Evolutionary conservation across 2,797 vertebrate genomes (phyloP).

Genomic region (Cephalopachus bancanus): DNA sequence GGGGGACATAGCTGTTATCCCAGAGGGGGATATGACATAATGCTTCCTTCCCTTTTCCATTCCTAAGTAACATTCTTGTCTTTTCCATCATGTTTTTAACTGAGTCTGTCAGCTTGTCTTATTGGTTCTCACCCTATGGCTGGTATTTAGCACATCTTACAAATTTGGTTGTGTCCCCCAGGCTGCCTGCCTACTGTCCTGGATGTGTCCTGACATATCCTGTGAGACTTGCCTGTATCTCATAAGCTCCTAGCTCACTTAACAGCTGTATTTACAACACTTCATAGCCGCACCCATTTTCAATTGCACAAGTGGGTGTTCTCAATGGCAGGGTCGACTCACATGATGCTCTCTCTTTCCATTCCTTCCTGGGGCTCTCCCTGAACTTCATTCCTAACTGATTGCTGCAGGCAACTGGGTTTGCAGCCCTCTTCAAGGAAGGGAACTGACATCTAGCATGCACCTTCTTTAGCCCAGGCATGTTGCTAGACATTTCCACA

Average conservation of each 20-base stretch:
- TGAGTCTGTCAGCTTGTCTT: not conserved
- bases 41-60: not conserved
- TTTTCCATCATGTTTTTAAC: not conserved
- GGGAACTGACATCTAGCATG: not conserved
- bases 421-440: not conserved
- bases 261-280: not conserved
- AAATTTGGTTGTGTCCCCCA: not conserved
- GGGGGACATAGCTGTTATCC: not conserved
- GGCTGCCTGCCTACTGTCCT: not conserved
- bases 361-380: not conserved
- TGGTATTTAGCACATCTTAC: not conserved
- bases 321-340: not conserved
- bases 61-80: not conserved
- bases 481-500: conserved; percentile 40
- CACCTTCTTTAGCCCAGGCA: not conserved
- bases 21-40: not conserved
- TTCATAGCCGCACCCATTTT: not conserved
- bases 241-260: not conserved
- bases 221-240: not conserved
- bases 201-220: not conserved
- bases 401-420: not conserved
- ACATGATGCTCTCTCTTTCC: rapidly evolving
- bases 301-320: no score
- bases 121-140: not conserved
- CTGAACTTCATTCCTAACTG: not conserved